A percentile compares a stretch with the other conserved stretches of the same genome.
phyloP scores from a whole-genome alignment of 2,888 invertebrate genomes.

The Suillia variegata region DNA sequence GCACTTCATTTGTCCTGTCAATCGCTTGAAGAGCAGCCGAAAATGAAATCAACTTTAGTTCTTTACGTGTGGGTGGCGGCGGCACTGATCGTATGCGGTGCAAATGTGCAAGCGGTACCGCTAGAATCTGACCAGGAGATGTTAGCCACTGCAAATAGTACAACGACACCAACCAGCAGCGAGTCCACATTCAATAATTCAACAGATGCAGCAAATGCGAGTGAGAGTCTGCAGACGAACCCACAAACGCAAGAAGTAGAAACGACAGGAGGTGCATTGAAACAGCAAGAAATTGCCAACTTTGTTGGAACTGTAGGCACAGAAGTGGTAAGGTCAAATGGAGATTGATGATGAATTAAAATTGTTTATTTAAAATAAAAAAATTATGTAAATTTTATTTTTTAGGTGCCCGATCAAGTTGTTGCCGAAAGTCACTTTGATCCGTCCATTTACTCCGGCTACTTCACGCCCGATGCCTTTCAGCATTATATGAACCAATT shows the following conservation, averaged over 20 bases:
- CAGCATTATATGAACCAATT: slow-evolving; percentile 57
- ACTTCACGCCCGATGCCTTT: slow-evolving; percentile 54
- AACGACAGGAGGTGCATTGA: background rate
- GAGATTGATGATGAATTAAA: slow-evolving; percentile 29
- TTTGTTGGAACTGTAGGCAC: background rate
- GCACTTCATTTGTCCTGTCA: slow-evolving; percentile 14
- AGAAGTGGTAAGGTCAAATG: slow-evolving; percentile 14
- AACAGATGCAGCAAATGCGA: background rate
- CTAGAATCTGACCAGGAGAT: slow-evolving; percentile 9
- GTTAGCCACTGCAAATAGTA: too few relatives aligned
- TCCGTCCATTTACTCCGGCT: slow-evolving; percentile 46
- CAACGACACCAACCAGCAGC: too few relatives aligned
- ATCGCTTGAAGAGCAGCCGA: slow-evolving; percentile 6
- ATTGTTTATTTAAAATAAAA: background rate
- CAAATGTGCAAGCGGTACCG: slow-evolving; percentile 14
- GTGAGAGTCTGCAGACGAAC: background rate
- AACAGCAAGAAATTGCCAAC: background rate
- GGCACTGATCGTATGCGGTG: background rate
- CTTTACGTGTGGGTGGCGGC: background rate
- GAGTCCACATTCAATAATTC: too few relatives aligned
- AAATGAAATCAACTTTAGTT: background rate
- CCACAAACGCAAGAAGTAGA: background rate
- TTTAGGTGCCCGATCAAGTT: slow-evolving; percentile 39
- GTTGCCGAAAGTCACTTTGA: slow-evolving; percentile 47
- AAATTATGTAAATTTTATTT: background rate